Evolutionary conservation across 1,140 invertebrate genomes (phyloP), one percentile per base, ranked within the genome.

Genomic region (Rhyacophila brunnea): DNA sequence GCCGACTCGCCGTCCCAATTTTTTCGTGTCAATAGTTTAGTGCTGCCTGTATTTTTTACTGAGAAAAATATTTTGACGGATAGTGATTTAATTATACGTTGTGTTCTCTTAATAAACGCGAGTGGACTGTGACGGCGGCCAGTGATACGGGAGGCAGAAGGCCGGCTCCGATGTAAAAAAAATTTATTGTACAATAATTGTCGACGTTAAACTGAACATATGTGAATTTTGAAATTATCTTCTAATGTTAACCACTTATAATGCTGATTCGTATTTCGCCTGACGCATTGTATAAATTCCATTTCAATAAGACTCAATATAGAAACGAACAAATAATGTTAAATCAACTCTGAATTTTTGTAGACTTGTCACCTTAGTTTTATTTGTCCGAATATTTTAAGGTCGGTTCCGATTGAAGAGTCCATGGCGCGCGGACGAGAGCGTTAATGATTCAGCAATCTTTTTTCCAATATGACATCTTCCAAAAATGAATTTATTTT

Each of bases 81-180:
- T 63, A 58, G 61, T 63, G 45, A 57, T 57, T 57, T 57, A 32
- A 43, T 61, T 47, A 38, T 50, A 52, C 51, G 48, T 58, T 58
- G 62, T 64, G 62, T 56, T 58, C 28, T 49, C 45, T 58, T 58
- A 59, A 32, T 57, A 46, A 60, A 60, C 45, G 40, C 28, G 56
- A 53, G 50, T 45, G 56, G 56, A 19, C 28, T 43, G 13, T 20
- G 28, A 55, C 40, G 32, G 45, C 51, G 55, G 61, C 56, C 60
- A 62, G 60, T 62, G 54, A 58, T 54, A 58, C 15, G 43, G n/a
- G n/a, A n/a, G n/a, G n/a, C n/a, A 28, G 20, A 50, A 58, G 61
- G 61, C 56, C 61, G 58, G 61, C 61, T 63, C 49, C 57, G 44
- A 63, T 28, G 23, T 28, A 28, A 28, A 28, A 28, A 28, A 28